These are phyloP conservation scores for Ailuropoda melanoleuca DNA, from an alignment of 2,113 vertebrate genomes.

Conservation along the genomic window DNA sequence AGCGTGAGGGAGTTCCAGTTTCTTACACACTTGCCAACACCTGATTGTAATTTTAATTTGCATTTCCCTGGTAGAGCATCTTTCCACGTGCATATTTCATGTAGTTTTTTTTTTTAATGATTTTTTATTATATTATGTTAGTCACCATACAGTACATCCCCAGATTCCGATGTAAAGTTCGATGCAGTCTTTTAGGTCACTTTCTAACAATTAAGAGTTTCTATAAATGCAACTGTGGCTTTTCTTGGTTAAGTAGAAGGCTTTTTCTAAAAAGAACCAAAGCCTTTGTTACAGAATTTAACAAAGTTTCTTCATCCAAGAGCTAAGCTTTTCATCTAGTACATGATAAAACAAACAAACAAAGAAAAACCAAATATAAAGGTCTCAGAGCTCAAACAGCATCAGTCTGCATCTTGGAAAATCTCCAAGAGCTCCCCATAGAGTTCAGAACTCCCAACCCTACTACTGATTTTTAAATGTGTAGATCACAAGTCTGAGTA, in stretches of 20 bases:
- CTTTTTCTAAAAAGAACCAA: neutral
- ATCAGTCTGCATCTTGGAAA: neutral
- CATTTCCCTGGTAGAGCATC: neutral
- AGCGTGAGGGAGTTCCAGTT: neutral
- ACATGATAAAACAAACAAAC: neutral
- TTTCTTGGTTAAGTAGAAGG: neutral
- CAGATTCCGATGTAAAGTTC: too few relatives aligned
- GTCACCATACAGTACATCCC: too few relatives aligned
- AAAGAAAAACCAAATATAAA: neutral
- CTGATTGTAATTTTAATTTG: neutral
- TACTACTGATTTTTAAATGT: neutral
- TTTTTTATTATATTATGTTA: too few relatives aligned
- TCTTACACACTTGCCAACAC: neutral
- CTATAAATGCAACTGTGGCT: neutral
- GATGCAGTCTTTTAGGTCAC: too few relatives aligned
- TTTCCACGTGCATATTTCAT: neutral
- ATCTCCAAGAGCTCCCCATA: neutral
- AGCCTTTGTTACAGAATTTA: neutral
- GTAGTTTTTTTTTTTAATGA: neutral
- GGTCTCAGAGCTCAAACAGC: neutral
- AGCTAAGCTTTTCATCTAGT: neutral
- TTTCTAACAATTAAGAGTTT: constrained; percentile 25
- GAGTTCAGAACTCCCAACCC: neutral
- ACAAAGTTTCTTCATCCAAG: neutral
- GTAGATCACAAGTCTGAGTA: neutral